A percentile compares a stretch with the other conserved stretches of the same genome.
Conservation (phyloP, 2,888 invertebrate species). For the Mechanitis messenoides region DNA sequence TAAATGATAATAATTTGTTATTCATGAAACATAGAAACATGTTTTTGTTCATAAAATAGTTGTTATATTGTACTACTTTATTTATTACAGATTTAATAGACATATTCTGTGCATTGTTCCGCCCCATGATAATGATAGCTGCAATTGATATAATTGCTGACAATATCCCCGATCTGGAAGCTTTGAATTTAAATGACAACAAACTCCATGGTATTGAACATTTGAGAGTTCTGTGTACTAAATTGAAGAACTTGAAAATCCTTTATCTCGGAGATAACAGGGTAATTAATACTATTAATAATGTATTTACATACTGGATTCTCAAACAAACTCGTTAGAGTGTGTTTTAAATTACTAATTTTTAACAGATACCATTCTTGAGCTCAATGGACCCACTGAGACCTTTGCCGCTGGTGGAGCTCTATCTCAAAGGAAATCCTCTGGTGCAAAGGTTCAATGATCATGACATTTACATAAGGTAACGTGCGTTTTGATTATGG, state of each 20-base stretch:
- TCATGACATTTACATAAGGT: conserved; percentile 89
- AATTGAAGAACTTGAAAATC: conserved; percentile 84
- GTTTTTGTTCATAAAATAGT: neutral
- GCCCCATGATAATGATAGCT: conserved; percentile 82
- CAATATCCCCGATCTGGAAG: conserved; percentile 88
- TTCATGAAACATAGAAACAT: too few species aligned
- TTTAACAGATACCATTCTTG: conserved; percentile 80
- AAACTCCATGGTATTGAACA: conserved; percentile 82
- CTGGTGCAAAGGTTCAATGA: conserved; percentile 86
- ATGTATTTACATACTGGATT: neutral
- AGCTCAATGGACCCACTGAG: conserved; percentile 80
- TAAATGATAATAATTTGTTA: too few species aligned
- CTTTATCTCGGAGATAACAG: conserved; percentile 88
- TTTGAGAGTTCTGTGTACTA: conserved; percentile 79
- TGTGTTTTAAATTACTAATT: conserved; percentile 7
- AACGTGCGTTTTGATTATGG: conserved; percentile 54
- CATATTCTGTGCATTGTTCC: conserved; percentile 84
- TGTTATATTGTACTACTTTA: neutral
- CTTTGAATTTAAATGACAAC: conserved; percentile 89
- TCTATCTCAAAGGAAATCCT: conserved; percentile 88
- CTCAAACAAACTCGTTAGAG: neutral
- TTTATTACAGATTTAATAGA: conserved; percentile 78
- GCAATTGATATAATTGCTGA: conserved; percentile 88
- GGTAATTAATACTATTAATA: conserved; percentile 65
- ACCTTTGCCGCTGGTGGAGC: conserved; percentile 83